These are phyloP conservation scores for Ailurus styani DNA, from an alignment of 2,113 vertebrate genomes.

Conservation along the genomic window DNA sequence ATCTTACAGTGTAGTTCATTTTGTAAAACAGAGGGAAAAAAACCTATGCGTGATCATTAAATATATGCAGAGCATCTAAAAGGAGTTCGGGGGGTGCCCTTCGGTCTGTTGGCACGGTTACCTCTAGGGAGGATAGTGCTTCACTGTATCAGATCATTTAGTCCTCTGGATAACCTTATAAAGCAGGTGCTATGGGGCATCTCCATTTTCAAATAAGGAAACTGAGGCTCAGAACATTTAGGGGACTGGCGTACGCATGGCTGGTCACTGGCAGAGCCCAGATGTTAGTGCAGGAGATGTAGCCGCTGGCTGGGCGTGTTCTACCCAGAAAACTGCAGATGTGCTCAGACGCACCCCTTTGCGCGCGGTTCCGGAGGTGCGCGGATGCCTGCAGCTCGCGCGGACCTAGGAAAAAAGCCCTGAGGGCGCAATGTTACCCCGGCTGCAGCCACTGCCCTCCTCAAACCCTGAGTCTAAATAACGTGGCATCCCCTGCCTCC, in stretches of 20 bases:
- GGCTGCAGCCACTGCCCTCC: neutral
- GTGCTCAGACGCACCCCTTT: neutral
- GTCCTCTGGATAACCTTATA: neutral
- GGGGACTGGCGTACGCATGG: too few relatives aligned
- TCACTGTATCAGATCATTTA: neutral
- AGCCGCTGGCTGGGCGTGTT: neutral
- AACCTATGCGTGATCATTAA: neutral
- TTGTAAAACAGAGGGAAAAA: neutral
- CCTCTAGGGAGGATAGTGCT: neutral
- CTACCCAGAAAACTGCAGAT: neutral
- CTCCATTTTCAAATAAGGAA: neutral
- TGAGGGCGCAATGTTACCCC: fast-evolving
- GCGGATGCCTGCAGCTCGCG: neutral
- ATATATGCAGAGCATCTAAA: neutral
- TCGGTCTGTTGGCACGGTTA: neutral
- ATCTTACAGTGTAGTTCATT: neutral
- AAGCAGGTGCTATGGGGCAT: neutral
- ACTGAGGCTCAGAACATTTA: neutral
- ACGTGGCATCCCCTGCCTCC: neutral
- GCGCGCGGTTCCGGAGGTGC: neutral
- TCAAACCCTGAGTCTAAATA: too few relatives aligned
- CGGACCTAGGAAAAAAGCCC: neutral
- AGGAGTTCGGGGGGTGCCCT: neutral
- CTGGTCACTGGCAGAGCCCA: neutral
- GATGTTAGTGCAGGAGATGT: neutral